A percentile compares a stretch with the other conserved stretches of the same genome.
Conservation (phyloP, 2,113 vertebrate species). For the Megaptera novaeangliae region DNA sequence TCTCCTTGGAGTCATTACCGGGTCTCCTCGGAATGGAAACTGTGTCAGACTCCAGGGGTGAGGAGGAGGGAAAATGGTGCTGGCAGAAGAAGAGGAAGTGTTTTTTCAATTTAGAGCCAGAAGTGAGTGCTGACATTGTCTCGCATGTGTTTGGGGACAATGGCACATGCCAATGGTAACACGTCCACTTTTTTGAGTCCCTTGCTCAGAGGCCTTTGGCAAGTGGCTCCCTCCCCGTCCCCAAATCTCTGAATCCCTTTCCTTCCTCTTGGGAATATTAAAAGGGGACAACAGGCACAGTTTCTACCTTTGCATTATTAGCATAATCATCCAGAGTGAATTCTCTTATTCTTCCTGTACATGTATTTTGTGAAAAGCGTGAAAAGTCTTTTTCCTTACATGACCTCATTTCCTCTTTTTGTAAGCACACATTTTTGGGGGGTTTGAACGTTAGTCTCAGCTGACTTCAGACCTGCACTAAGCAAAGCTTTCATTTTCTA, state of each 20-base stretch:
- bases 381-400: background rate
- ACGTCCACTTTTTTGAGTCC: background rate
- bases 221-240: background rate
- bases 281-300: background rate
- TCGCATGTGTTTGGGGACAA: conserved; percentile 20
- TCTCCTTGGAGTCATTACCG: conserved; percentile 12
- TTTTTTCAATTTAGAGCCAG: conserved; percentile 26
- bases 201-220: background rate
- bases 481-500: background rate
- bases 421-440: background rate
- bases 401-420: background rate
- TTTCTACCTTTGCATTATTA: background rate
- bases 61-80: background rate
- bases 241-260: background rate
- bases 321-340: background rate
- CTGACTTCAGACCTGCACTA: background rate
- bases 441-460: background rate
- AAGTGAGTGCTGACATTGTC: conserved; percentile 14
- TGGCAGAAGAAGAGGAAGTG: conserved; percentile 36
- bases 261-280: background rate
- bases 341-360: background rate
- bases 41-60: conserved; percentile 13
- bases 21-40: conserved; percentile 44
- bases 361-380: background rate
- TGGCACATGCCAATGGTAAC: background rate